A percentile compares a stretch with the other conserved stretches of the same genome.
These are phyloP conservation scores for Hippocampus kuda DNA, from an alignment of 2,797 vertebrate species.

Conservation along the genomic window DNA sequence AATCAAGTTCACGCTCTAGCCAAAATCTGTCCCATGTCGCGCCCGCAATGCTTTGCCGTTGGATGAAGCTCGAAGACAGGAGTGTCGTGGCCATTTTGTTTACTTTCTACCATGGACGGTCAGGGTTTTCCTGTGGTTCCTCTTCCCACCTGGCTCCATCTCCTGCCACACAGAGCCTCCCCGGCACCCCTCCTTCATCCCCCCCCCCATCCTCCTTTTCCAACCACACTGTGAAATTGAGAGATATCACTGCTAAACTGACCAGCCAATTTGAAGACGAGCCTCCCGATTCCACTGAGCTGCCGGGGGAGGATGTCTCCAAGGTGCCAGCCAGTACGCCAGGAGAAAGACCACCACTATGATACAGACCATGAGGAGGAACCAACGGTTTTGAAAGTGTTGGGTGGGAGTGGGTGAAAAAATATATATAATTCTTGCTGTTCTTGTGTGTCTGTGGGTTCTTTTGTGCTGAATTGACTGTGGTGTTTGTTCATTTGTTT, in stretches of 20 bases:
- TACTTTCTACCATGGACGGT: constrained; percentile 55
- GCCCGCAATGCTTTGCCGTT: constrained; percentile 26
- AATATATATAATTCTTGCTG: constrained; percentile 66
- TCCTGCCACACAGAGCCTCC: constrained; percentile 30
- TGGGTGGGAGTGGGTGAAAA: neutral
- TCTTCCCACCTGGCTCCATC: constrained; percentile 42
- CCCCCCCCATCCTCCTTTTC: constrained; percentile 41
- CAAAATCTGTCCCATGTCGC: constrained; percentile 45
- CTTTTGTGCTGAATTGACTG: constrained; percentile 72
- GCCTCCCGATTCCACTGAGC: constrained; percentile 53
- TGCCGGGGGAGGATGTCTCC: constrained; percentile 34
- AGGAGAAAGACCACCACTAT: constrained; percentile 43
- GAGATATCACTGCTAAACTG: constrained; percentile 63
- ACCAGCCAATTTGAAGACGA: constrained; percentile 48
- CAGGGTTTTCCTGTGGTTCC: constrained; percentile 62
- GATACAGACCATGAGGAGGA: constrained; percentile 45
- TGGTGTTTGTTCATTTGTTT: constrained; percentile 68
- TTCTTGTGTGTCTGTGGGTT: constrained; percentile 72
- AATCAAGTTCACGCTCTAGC: constrained; percentile 18
- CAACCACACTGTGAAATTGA: constrained; percentile 74
- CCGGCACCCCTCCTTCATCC: constrained; percentile 8
- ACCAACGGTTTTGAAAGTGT: constrained; percentile 18
- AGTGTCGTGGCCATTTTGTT: constrained; percentile 55
- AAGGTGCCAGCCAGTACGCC: constrained; percentile 40
- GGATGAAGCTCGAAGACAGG: constrained; percentile 55